Conservation (phyloP, 2,797 vertebrate genomes). For the Pogonophryne albipinna region DNA sequence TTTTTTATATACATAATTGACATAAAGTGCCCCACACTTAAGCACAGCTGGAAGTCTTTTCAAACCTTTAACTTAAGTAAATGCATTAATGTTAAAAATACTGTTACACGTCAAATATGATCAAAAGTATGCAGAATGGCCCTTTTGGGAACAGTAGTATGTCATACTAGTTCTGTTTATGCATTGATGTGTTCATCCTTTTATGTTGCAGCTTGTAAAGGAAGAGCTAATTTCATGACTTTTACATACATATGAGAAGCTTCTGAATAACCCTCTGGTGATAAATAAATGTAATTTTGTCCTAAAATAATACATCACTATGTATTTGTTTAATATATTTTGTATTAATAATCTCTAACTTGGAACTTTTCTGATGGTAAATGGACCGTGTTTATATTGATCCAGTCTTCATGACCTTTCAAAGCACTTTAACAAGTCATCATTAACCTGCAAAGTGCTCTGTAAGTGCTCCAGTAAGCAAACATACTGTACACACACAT, state of each 20-base stretch:
- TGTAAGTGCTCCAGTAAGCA: too few relatives aligned
- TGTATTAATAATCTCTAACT: background rate
- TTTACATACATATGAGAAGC: too few relatives aligned
- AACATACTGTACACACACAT: too few relatives aligned
- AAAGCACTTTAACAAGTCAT: too few relatives aligned
- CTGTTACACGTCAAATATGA: too few relatives aligned
- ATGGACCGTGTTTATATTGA: too few relatives aligned
- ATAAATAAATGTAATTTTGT: too few relatives aligned
- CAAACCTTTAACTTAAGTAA: background rate
- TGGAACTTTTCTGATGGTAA: too few relatives aligned
- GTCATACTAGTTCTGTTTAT: background rate
- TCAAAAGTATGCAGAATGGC: background rate
- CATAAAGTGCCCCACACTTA: background rate
- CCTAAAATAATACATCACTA: background rate
- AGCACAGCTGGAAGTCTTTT: background rate
- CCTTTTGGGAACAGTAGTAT: background rate
- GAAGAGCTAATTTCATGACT: background rate
- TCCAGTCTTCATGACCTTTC: too few relatives aligned
- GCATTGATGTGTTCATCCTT: background rate
- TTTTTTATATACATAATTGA: background rate
- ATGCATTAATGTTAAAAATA: background rate
- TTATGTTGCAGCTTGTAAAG: background rate
- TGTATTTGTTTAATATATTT: background rate
- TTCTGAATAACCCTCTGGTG: too few relatives aligned
- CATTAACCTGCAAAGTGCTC: too few relatives aligned